Conservation (phyloP, 2,888 invertebrate species). For the Ochropleura leucogaster region DNA sequence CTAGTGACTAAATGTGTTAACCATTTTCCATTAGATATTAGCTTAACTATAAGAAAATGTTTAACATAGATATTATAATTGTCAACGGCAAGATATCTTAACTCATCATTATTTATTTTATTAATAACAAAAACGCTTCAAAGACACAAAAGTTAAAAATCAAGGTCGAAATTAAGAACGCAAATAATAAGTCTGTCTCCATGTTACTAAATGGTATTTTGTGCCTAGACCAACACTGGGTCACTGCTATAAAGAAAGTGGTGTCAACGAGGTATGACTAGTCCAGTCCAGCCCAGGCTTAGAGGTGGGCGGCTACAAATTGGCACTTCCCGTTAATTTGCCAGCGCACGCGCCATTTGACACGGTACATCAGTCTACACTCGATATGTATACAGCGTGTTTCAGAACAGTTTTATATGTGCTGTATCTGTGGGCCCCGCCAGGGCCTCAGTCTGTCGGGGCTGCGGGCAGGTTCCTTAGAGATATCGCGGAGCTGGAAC, state of each 20-base stretch:
- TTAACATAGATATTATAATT: background rate
- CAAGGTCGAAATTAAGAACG: background rate
- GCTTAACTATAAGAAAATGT: background rate
- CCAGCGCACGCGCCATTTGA: slow-evolving; percentile 61
- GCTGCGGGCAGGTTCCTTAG: too few relatives aligned
- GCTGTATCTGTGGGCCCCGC: too few relatives aligned
- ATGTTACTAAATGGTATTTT: background rate
- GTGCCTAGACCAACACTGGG: slow-evolving; percentile 1
- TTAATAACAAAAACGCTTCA: background rate
- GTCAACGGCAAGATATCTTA: slow-evolving; percentile 1
- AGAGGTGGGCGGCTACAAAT: slow-evolving; percentile 77
- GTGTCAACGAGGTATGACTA: slow-evolving; percentile 64
- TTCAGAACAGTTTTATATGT: background rate
- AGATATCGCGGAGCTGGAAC: too few relatives aligned
- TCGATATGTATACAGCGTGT: slow-evolving; percentile 16
- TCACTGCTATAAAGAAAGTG: slow-evolving; percentile 58
- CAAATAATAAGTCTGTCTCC: background rate
- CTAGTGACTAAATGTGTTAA: slow-evolving; percentile 6
- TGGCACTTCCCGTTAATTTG: slow-evolving; percentile 75
- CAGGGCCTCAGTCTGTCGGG: too few relatives aligned
- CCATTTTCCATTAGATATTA: slow-evolving; percentile 3
- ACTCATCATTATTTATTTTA: slow-evolving; percentile 6
- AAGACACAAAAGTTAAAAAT: too few relatives aligned
- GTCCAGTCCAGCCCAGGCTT: slow-evolving; percentile 53
- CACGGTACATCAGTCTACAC: slow-evolving; percentile 32